phyloP scores from a whole-genome alignment of 1,140 invertebrate genomes.

The Saccostrea echinata region DNA sequence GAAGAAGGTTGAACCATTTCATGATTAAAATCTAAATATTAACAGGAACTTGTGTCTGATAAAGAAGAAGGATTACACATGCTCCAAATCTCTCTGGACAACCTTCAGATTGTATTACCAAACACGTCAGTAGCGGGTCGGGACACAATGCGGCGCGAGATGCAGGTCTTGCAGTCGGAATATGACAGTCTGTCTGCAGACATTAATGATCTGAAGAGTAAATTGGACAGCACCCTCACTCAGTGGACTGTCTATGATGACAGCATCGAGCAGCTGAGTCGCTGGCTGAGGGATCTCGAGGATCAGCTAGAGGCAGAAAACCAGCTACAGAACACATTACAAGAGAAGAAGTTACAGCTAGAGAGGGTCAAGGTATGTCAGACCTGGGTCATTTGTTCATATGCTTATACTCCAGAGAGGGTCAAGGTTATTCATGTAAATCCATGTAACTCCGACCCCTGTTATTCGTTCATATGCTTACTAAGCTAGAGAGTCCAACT shows the following conservation, averaged over 20 bases:
- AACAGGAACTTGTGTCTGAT: constrained; percentile 72
- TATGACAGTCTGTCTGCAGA: constrained; percentile 92
- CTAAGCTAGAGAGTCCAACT: no score
- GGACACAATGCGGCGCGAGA: constrained; percentile 89
- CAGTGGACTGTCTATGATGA: constrained; percentile 79
- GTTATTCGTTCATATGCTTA: no score
- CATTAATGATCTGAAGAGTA: constrained; percentile 96
- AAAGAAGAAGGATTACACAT: constrained; percentile 93
- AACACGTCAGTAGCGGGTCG: constrained; percentile 95
- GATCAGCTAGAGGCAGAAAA: constrained; percentile 93
- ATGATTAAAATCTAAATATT: not conserved
- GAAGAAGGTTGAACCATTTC: no score
- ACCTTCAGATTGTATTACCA: constrained; percentile 94
- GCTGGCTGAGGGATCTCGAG: constrained; percentile 95
- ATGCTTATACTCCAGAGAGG: no score
- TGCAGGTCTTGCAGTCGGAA: constrained; percentile 92
- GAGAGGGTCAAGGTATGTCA: constrained; percentile 91
- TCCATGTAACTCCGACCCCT: no score
- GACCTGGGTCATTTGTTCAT: no score
- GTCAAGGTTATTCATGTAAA: no score
- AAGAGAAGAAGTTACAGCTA: constrained; percentile 95
- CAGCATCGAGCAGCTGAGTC: constrained; percentile 89
- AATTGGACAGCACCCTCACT: constrained; percentile 86
- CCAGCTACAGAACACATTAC: constrained; percentile 92
- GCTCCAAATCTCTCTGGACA: constrained; percentile 91